phyloP scores from a whole-genome alignment of 2,113 vertebrate genomes.

The Coracopsis vasa region DNA sequence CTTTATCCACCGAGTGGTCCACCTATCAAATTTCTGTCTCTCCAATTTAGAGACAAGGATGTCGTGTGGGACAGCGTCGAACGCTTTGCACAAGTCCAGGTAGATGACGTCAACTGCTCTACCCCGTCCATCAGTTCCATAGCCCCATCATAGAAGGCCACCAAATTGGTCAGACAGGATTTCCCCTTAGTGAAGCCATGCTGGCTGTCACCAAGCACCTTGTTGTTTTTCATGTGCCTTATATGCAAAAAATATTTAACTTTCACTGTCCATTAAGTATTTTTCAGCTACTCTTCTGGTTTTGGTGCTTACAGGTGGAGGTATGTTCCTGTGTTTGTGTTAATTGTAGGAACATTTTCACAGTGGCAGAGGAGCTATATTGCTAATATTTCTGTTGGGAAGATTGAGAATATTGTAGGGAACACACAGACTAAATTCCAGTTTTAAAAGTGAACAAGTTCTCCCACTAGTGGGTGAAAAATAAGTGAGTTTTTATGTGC shows the following conservation, averaged over 20 bases:
- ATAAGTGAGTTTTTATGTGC: not conserved
- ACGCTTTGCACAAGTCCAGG: not conserved
- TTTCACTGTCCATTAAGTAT: not conserved
- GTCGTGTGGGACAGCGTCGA: not conserved
- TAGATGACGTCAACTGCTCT: not conserved
- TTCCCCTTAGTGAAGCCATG: not conserved
- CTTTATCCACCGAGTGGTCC: not conserved
- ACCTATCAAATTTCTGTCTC: not conserved
- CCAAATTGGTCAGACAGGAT: not conserved
- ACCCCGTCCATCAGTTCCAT: not conserved
- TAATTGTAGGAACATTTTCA: not conserved
- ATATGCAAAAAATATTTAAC: not conserved
- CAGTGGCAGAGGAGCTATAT: not conserved
- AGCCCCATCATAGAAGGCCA: not conserved
- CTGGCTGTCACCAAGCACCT: not conserved
- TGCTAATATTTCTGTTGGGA: not conserved
- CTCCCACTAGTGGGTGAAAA: not conserved
- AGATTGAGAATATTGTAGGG: not conserved
- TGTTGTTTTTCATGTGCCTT: not conserved
- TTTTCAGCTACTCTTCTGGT: not conserved
- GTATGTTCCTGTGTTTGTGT: not conserved
- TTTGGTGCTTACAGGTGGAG: not conserved
- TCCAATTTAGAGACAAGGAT: not conserved
- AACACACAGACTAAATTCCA: not conserved
- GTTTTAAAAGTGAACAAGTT: not conserved